Evolutionary conservation across 2,797 vertebrate genomes (phyloP), one percentile per base, ranked within the genome.

Genomic region (Tenualosa thibaudeaui): DNA sequence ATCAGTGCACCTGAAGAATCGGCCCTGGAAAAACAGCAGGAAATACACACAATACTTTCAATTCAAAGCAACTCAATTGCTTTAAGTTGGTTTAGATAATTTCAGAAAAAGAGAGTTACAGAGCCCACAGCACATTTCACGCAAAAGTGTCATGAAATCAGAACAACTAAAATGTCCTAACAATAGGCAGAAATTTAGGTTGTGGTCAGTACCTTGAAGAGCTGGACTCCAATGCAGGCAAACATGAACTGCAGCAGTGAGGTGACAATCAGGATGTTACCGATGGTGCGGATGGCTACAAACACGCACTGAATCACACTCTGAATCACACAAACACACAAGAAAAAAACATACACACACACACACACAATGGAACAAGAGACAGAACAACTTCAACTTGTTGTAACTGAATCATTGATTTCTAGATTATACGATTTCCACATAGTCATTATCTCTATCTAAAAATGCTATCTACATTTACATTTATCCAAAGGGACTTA

Each of bases 1-100:
- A 68, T 99, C 98, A 0, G 97, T 98, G 92, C 98, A 99, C 84
- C 96, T 97, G 90, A 97, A 99, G 89, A 99, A 99, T 90, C 98
- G 98, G 58, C 98, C 98, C 98, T 99, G 92, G 65, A 84, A 90
- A 40, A 78, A 82, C 60, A 81, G 15, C 17, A 78, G 37, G 37
- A 40, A 46, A 40, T 37, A 3, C 12, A 40, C 68, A 65, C 8
- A 31, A 31, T 31, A 31, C 0, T 40, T 71, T 40, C 3, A 12
- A 5, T 71, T 71, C 68, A 37, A 5, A 31, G 26, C 24, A 10
- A 24, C 24, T 65, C 9, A 31, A 31, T 31, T 49, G 46, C 26
- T 26, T 37, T 12, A 65, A 26, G 3, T 65, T 65, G 10, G 10
- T 26, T 6, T 62, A 26, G 7, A 10, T 6, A 9, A 26, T 60